Conservation (phyloP, 2,888 invertebrate species). For the Dolichopus griseipennis region DNA sequence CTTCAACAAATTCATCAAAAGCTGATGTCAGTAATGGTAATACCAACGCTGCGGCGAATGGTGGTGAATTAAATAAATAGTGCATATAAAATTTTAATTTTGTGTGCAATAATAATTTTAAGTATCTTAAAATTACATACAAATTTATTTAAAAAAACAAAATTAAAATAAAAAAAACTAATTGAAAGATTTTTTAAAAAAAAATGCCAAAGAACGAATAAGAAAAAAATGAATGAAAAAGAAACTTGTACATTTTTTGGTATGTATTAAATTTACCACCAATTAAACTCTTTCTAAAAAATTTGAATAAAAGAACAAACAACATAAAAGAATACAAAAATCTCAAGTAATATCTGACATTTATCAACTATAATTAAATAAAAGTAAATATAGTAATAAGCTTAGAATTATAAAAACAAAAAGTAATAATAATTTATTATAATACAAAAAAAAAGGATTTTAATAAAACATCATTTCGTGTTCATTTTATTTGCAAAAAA, state of each 20-base stretch:
- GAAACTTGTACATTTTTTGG: too few relatives aligned
- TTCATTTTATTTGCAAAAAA: not conserved
- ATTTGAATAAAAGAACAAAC: too few relatives aligned
- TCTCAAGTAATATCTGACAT: conserved; percentile 2
- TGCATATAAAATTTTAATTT: not conserved
- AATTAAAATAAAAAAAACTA: not conserved
- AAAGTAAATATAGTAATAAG: not conserved
- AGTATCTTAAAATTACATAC: not conserved
- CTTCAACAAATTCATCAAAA: not conserved
- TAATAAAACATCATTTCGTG: conserved; percentile 3
- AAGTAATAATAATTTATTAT: not conserved
- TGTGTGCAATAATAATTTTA: not conserved
- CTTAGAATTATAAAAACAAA: not conserved
- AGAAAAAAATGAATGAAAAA: not conserved
- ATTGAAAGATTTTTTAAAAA: not conserved
- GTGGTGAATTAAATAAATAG: not conserved
- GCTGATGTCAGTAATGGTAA: not conserved
- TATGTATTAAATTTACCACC: too few relatives aligned
- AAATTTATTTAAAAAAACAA: not conserved
- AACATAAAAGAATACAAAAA: not conserved
- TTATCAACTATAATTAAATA: not conserved
- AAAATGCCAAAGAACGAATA: not conserved
- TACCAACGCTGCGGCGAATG: not conserved
- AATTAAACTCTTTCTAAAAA: too few relatives aligned
- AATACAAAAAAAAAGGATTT: not conserved